Evolutionary conservation across 2,113 vertebrate genomes (phyloP).

Genomic region (Brienomyrus longianalis): DNA sequence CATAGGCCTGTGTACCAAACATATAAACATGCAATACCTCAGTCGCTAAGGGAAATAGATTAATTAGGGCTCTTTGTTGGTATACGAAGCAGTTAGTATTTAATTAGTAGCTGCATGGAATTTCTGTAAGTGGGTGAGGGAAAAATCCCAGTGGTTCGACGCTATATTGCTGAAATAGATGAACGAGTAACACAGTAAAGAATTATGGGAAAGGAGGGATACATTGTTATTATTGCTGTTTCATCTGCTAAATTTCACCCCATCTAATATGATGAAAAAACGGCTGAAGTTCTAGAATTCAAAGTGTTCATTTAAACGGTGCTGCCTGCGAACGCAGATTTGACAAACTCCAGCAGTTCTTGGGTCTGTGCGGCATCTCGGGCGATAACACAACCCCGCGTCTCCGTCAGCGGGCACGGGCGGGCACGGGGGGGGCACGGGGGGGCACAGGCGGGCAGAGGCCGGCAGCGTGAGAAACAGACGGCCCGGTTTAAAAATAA

Average conservation of each 20-base stretch:
- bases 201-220: not conserved
- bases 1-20: not conserved
- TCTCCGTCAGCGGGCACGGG: not conserved
- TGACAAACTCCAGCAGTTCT: not conserved
- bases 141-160: not conserved
- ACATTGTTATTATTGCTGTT: not conserved
- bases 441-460: not conserved
- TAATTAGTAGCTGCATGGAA: not conserved
- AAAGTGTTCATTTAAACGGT: not conserved
- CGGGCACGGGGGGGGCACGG: no score
- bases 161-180: not conserved
- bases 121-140: not conserved
- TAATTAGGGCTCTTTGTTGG: not conserved
- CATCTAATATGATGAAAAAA: not conserved
- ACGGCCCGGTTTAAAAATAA: not conserved
- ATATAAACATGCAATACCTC: not conserved
- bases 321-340: not conserved
- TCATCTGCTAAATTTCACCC: not conserved
- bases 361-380: not conserved
- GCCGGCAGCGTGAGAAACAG: not conserved
- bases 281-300: not conserved
- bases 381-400: not conserved
- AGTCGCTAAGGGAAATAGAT: not conserved
- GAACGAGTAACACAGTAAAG: not conserved
- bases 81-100: not conserved